Base-by-base conservation (phyloP, 2,888 invertebrate species). In the Oscheius sp. region DNA sequence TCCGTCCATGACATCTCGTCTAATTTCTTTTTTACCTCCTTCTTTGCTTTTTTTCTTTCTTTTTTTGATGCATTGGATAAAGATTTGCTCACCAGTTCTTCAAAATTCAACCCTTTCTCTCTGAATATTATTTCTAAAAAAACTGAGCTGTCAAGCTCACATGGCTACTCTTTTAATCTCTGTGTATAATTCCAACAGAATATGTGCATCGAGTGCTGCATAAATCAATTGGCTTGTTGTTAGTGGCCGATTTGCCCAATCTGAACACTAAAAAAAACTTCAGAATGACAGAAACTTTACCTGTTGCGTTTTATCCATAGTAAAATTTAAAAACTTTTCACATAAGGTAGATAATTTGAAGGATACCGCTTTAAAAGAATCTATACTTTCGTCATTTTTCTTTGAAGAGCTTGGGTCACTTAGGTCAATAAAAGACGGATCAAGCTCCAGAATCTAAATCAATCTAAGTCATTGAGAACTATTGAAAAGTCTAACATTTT, bases 191-290 rank as follows among this genome's bases (percentile, higher is more conserved):
- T 76, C 35, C 13, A 78, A 71, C 18, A 81, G 75, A 16, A 79
- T 75, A n/a, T 75, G 75, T 2, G 79, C 79, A 69, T 81, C 81
- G 69, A 75, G 66, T 9, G 81, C 81, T 0, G 81, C 81, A 73
- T 81, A 81, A 0, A 68, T 23, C n/a, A 78, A 66, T 61, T 81
- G 81, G 6, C 70, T 61, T 7, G 45, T 70, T 35, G 78, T 61
- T 9, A 81, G 74, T 12, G 81, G 81, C 2, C 81, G 61, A 45
- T 64, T 63, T 45, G 69, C 64, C 81, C 81, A 81, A 53, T 78
- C 75, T 70, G 77, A 75, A 52, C 76, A 78, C 63, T 80, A 25
- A 61, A 73, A 43, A 45, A 25, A 9, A 7, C 23, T 64, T 5
- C 13, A 43, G 12, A 43, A 16, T 43, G 6, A 49, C 23, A 16